A percentile compares a stretch with the other conserved stretches of the same genome.
Evolutionary conservation across 1,140 invertebrate species (phyloP).

Genomic region (Diorhabda carinulata): DNA sequence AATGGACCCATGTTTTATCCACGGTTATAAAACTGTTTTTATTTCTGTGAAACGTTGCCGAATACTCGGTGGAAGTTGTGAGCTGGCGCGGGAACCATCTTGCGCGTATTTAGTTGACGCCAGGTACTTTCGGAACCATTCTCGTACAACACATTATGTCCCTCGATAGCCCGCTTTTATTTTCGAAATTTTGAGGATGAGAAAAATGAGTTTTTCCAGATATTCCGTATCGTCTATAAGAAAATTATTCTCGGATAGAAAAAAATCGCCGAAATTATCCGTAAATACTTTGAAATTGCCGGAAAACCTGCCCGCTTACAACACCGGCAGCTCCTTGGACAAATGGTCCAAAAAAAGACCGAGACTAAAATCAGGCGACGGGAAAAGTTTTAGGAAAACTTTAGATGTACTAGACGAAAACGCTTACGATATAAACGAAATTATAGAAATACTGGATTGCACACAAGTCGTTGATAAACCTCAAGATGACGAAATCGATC

Average conservation of each 20-base stretch:
- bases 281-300: constrained; percentile 27
- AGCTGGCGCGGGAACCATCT: no score
- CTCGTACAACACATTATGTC: no score
- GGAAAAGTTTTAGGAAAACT: neutral
- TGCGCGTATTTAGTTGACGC: no score
- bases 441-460: constrained; percentile 9
- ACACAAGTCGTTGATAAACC: neutral
- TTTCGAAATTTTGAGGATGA: no score
- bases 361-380: constrained; percentile 22
- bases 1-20: no score
- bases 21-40: no score
- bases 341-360: constrained; percentile 33
- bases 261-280: constrained; percentile 13
- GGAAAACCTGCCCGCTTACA: constrained; percentile 21
- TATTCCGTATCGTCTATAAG: constrained; percentile 3
- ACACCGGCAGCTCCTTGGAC: constrained; percentile 27
- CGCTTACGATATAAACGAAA: constrained; percentile 21
- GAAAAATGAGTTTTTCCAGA: neutral
- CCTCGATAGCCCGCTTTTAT: no score
- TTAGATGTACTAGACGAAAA: constrained; percentile 18
- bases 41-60: no score
- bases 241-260: neutral
- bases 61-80: no score
- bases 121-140: no score
- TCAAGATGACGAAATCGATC: constrained; percentile 7